phyloP scores from a whole-genome alignment of 1,140 invertebrate genomes.

The Octopus sinensis region DNA sequence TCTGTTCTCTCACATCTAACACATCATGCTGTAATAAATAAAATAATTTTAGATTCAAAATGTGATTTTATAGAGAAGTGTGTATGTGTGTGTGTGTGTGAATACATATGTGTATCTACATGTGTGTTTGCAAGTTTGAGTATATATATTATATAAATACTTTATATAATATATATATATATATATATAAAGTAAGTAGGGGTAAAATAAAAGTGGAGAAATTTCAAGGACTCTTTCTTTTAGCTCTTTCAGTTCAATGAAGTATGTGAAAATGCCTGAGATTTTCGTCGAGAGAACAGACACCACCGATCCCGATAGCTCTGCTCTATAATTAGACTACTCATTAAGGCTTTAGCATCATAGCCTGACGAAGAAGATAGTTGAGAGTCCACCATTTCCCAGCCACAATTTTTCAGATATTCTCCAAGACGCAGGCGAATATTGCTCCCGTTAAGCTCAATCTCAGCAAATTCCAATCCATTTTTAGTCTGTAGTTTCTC shows the following conservation, averaged over 20 bases:
- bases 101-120: no score
- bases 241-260: neutral
- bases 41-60: no score
- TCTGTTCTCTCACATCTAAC: no score
- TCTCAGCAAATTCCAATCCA: constrained; percentile 40
- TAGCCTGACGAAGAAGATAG: constrained; percentile 48
- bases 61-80: no score
- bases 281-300: constrained; percentile 2
- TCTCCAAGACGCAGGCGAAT: constrained; percentile 42
- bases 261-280: neutral
- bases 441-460: constrained; percentile 44
- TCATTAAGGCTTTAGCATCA: constrained; percentile 35
- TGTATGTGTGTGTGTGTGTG: no score
- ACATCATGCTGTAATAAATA: no score
- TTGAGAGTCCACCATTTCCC: constrained; percentile 69
- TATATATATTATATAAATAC: no score
- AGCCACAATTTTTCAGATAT: constrained; percentile 76
- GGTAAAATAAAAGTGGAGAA: no score
- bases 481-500: constrained; percentile 41
- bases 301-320: constrained; percentile 47
- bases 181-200: no score
- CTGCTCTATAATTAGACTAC: constrained; percentile 45
- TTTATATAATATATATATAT: no score
- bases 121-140: no score
- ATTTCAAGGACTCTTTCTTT: no score